Evolutionary conservation across 1,140 invertebrate genomes (phyloP).

Genomic region (Lerema accius): DNA sequence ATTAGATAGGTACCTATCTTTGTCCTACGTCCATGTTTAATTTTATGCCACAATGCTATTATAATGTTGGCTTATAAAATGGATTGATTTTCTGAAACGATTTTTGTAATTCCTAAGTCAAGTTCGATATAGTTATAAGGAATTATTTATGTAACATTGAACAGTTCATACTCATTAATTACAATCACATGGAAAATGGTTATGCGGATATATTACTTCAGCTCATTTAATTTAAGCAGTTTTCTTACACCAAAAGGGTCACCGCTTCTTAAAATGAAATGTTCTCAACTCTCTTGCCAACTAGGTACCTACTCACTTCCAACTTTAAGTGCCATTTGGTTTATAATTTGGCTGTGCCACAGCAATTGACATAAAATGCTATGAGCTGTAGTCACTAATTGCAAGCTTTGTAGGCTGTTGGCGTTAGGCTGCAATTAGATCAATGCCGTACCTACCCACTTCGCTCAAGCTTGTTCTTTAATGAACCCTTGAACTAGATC

Average conservation of each 20-base stretch:
- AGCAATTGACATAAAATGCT: constrained; percentile 5
- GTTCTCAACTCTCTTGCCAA: constrained; percentile 2
- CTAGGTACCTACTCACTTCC: neutral
- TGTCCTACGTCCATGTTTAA: no score
- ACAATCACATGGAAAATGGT: no score
- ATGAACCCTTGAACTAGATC: constrained; percentile 6
- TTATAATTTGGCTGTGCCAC: constrained; percentile 9
- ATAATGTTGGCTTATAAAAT: no score
- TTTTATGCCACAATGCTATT: no score
- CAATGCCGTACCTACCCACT: constrained; percentile 12
- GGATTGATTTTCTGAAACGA: no score
- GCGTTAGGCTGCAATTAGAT: constrained; percentile 4
- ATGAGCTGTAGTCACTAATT: constrained; percentile 35
- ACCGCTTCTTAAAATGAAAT: neutral
- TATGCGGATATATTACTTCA: no score
- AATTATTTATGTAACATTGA: no score
- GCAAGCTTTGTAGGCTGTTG: constrained; percentile 30
- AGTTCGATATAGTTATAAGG: no score
- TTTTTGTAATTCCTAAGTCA: no score
- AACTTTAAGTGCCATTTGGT: neutral
- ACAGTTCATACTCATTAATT: no score
- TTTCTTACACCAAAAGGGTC: neutral
- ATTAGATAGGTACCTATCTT: no score
- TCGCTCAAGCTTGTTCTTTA: neutral
- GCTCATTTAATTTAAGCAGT: no score